Percentiles rank a stretch among this genome's conserved stretches.
phyloP scores from a whole-genome alignment of 2,797 vertebrate genomes.

The Syngnathus acus region DNA sequence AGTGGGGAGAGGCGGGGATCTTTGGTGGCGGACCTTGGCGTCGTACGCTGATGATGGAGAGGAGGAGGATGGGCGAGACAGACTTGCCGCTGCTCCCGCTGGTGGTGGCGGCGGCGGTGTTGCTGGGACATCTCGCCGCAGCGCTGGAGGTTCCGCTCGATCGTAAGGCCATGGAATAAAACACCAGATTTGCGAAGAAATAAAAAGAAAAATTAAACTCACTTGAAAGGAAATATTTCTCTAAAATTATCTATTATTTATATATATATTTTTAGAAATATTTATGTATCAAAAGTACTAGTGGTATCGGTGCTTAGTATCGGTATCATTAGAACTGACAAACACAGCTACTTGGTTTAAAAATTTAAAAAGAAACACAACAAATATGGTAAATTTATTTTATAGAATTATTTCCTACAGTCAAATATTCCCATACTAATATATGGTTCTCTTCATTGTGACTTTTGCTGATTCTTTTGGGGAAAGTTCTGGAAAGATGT shows the following conservation, averaged over 20 bases:
- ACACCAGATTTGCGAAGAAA: no score
- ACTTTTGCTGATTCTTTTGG: constrained; percentile 79
- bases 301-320: no score
- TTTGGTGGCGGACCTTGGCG: constrained; percentile 55
- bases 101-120: constrained; percentile 68
- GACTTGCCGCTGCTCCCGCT: constrained; percentile 26
- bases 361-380: no score
- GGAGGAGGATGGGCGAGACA: constrained; percentile 56
- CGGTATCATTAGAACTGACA: no score
- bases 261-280: no score
- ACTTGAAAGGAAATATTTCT: no score
- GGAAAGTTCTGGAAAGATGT: constrained; percentile 92
- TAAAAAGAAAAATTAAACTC: no score
- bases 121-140: constrained; percentile 74
- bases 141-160: constrained; percentile 93
- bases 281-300: no score
- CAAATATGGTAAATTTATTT: no score
- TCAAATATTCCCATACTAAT: constrained; percentile 64
- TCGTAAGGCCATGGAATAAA: constrained; percentile 75
- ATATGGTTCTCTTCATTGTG: constrained; percentile 78
- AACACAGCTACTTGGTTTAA: no score
- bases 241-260: no score
- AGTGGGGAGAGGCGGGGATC: constrained; percentile 42
- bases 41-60: constrained; percentile 71
- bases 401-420: no score